Evolutionary conservation across 1,140 invertebrate species (phyloP).

Genomic region (Drosophila nannoptera): DNA sequence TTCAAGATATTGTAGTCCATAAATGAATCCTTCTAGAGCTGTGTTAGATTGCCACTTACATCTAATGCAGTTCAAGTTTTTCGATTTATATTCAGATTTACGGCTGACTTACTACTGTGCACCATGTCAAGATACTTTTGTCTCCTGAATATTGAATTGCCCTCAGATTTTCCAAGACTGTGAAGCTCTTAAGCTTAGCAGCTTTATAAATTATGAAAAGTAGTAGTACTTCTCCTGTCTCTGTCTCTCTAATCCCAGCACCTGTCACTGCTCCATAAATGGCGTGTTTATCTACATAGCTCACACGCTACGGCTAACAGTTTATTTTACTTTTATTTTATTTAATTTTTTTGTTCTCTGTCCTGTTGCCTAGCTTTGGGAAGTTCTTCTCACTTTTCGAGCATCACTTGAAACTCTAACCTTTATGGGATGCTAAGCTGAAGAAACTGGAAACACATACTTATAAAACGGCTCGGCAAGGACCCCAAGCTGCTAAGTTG

Average conservation of each 20-base stretch:
- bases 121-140: too few relatives aligned
- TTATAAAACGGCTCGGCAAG: not conserved
- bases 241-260: not conserved
- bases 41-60: too few relatives aligned
- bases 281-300: not conserved
- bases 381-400: conserved; percentile 16
- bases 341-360: not conserved
- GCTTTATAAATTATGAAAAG: not conserved
- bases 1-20: not conserved
- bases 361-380: not conserved
- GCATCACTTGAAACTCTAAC: conserved; percentile 22
- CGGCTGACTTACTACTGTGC: too few relatives aligned
- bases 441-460: conserved; percentile 24
- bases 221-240: not conserved
- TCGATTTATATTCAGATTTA: too few relatives aligned
- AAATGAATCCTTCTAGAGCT: too few relatives aligned
- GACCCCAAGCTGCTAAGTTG: not conserved
- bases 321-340: not conserved
- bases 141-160: too few relatives aligned
- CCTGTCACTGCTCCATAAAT: not conserved
- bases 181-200: too few relatives aligned
- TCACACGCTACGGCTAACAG: not conserved
- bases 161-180: too few relatives aligned
- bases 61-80: too few relatives aligned
- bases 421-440: conserved; percentile 31